phyloP scores from a whole-genome alignment of 2,888 invertebrate genomes.

The Drosophila emarginata region DNA sequence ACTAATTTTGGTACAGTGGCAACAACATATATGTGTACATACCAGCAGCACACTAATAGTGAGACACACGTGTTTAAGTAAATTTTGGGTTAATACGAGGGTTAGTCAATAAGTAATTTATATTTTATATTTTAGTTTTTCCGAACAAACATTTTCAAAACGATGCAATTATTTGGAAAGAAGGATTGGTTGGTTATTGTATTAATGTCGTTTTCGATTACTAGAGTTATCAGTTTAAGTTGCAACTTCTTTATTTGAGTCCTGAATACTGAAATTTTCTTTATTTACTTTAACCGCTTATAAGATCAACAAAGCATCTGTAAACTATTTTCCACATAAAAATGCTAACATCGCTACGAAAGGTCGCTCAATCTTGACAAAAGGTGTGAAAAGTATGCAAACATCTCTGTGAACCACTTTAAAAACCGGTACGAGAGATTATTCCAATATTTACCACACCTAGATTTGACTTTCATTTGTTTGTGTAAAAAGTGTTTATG shows the following conservation, averaged over 20 bases:
- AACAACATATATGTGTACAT: constrained; percentile 19
- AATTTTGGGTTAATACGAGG: constrained; percentile 41
- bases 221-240: too few relatives aligned
- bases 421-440: background rate
- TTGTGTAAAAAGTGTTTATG: background rate
- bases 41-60: background rate
- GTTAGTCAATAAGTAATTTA: background rate
- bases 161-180: too few relatives aligned
- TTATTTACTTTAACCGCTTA: too few relatives aligned
- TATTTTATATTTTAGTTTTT: too few relatives aligned
- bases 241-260: too few relatives aligned
- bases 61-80: constrained; percentile 43
- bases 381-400: background rate
- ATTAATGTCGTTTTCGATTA: too few relatives aligned
- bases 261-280: too few relatives aligned
- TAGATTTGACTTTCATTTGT: background rate
- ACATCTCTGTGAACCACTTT: too few relatives aligned
- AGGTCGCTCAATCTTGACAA: background rate
- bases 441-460: background rate
- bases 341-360: background rate
- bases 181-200: too few relatives aligned
- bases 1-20: constrained; percentile 50
- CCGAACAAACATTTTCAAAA: too few relatives aligned
- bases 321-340: background rate
- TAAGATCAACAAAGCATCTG: too few relatives aligned